Evolutionary conservation across 1,140 invertebrate genomes (phyloP).

Genomic region (Pseudomyrmex gracilis): DNA sequence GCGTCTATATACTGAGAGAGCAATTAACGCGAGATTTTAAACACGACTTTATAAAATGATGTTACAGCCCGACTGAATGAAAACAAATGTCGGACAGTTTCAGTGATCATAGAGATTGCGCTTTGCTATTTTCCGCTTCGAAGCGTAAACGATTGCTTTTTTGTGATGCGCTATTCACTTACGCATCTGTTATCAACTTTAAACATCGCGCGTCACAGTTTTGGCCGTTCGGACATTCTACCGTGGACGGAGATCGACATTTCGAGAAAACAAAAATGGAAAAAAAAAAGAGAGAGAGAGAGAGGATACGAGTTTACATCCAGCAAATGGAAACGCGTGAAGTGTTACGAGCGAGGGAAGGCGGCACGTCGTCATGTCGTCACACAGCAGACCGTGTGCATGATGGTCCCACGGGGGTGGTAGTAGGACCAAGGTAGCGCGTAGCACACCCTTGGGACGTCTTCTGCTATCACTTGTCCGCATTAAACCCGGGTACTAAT

Average conservation of each 20-base stretch:
- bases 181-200: not conserved
- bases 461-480: conserved; percentile 84
- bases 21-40: not conserved
- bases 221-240: not conserved
- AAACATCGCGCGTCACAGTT: conserved; percentile 11
- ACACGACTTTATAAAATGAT: not conserved
- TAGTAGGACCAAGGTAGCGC: conserved; percentile 71
- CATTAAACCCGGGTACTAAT: conserved; percentile 85
- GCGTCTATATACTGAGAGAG: too few species aligned
- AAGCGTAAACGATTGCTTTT: not conserved
- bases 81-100: too few species aligned
- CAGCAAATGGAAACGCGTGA: conserved; percentile 80
- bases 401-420: conserved; percentile 75
- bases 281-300: not conserved
- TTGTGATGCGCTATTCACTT: not conserved
- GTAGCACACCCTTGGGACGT: conserved; percentile 83
- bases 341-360: conserved; percentile 76
- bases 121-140: not conserved
- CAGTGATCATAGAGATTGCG: not conserved
- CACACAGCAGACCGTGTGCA: conserved; percentile 69
- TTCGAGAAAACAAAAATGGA: not conserved
- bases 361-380: conserved; percentile 74
- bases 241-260: not conserved
- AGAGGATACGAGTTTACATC: conserved; percentile 73
- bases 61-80: not conserved